Base-by-base conservation (phyloP, 2,113 vertebrate genomes). In the Edolisoma coerulescens region DNA sequence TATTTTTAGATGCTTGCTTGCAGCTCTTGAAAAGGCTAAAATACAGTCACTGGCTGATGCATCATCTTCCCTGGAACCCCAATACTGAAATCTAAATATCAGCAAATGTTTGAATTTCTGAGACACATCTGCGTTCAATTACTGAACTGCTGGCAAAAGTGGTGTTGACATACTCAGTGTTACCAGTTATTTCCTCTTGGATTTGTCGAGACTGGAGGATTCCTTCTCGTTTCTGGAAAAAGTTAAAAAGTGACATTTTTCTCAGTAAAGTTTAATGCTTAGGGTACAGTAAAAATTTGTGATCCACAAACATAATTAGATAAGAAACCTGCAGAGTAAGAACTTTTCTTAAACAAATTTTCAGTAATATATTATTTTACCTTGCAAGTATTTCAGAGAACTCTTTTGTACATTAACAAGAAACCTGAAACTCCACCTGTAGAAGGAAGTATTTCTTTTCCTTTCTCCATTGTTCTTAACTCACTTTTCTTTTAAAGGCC, bases 171-270 rank as follows among this genome's bases (percentile, higher is more conserved):
- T 98, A 99, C 99, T 99, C 99, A 49, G 99, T 99, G 98, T 99
- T 99, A 95, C 99, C 99, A 84, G 99, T 99, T 98, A 99, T 99
- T 98, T 99, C 99, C 98, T 99, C 99, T 95, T 99, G 99, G 95
- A 99, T 98, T 96, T 99, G 99, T 94, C 99, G 98, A 79, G 99
- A 99, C 97, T 99, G 99, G 69, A 99, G 99, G 97, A 99, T 99
- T 96, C 99, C 99, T 97, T 99, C 99, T 97, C 99, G 97, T 98
- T 99, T 99, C 99, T 99, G 98, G 82, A 97, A 95, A 71, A 97
- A 95, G 79, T 93, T 76, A 92, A 95, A 85, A 92, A 94, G 92
- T 69, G 45, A 96, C 87, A 87, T 87, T 95, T 97, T 96, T 90
- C 94, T 96, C 92, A 97, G 81, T 41, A 26, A 67, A 92, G 41